A percentile compares a stretch with the other conserved stretches of the same genome.
These are phyloP conservation scores for Tachycineta bicolor DNA, from an alignment of 2,113 vertebrate genomes.

Conservation along the genomic window DNA sequence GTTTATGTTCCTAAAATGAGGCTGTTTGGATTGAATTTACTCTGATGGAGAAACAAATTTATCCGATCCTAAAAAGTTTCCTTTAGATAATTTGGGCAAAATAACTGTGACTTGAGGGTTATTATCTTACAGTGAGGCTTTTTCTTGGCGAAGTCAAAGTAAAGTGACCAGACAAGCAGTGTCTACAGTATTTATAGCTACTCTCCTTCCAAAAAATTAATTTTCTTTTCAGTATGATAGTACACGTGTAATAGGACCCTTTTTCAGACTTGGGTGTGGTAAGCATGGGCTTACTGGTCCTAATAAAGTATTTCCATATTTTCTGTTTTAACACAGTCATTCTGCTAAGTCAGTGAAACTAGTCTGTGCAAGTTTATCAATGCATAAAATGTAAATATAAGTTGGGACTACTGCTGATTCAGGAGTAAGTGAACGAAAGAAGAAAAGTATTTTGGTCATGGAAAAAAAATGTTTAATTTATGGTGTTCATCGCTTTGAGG, in stretches of 20 bases:
- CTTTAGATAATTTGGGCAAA: background rate
- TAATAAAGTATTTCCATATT: background rate
- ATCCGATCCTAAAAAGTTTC: background rate
- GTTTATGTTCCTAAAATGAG: background rate
- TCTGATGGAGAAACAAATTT: background rate
- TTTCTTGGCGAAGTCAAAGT: background rate
- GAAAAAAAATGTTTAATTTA: background rate
- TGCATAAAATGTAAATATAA: background rate
- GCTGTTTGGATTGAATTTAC: background rate
- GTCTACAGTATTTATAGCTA: background rate
- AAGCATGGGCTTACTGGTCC: background rate
- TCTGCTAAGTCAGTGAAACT: background rate
- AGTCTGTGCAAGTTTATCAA: background rate
- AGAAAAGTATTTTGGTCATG: background rate
- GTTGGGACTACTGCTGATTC: background rate
- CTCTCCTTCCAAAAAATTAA: background rate
- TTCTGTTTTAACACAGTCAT: background rate
- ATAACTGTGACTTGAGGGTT: background rate
- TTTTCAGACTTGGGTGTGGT: background rate
- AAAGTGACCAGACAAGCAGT: background rate
- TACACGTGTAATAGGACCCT: accelerated
- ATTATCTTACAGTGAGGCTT: background rate
- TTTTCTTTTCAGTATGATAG: background rate
- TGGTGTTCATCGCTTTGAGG: background rate
- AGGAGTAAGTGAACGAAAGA: background rate